Base-by-base conservation (phyloP, 2,888 invertebrate species). In the Agelastica alni region DNA sequence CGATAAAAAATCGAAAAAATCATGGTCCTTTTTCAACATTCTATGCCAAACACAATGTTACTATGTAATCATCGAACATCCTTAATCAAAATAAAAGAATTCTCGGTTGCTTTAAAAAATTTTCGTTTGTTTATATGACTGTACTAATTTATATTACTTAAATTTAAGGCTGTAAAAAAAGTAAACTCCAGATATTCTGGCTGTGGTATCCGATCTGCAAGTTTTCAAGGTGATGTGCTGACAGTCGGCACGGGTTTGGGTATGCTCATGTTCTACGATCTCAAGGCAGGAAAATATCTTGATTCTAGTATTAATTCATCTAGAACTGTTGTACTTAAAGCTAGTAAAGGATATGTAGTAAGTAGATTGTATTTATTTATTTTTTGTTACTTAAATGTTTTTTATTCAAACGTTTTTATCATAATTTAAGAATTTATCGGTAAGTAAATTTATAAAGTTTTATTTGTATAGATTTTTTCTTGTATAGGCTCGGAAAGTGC, bases 221-320 rank as follows among this genome's bases (percentile, higher is more conserved):
- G 90, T 77, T 96, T 96, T 77, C 87, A 91, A 65, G 92, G 91
- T 0, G 86, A 94, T 67, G 85, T 96, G 66, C 81, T 97, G 60
- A 96, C 96, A 2, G 91, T 96, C 60, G 96, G 96, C 12, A 96
- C 96, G 0, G 96, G 96, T 0, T 81, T 92, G 14, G 96, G 96
- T 12, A 85, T 91, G 78, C 79, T 97, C 1, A 87, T 96, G 83
- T 96, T 97, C 78, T 96, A 95, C 74, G 97, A 97, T 74, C 81
- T 96, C 56, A 84, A 92, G 66, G 93, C 93, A 17, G 89, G 90
- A 41, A 94, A 93, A 76, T 96, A 95, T 76, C 78, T 96, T 45
- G 94, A 95, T 71, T 92, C 92, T 60, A 91, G 89, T 70, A 92
- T 93, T 10, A 93, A 93, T 76, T 89, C 93, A 0, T 90, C 91